Percentiles rank a stretch among this genome's conserved stretches.
phyloP scores from a whole-genome alignment of 1,140 invertebrate species.

The Drosophila leontia region DNA sequence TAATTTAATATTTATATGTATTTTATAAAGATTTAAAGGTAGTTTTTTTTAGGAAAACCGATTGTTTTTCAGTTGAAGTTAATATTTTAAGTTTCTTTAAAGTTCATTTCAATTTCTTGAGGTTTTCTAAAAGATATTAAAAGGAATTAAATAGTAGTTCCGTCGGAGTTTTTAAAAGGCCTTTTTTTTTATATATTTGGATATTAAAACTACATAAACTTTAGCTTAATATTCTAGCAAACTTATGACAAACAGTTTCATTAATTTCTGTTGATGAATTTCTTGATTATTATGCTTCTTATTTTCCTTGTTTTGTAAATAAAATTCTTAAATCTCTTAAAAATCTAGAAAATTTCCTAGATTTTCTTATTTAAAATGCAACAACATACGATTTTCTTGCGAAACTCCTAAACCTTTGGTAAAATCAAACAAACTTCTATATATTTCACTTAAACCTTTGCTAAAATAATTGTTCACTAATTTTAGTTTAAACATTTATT shows the following conservation, averaged over 20 bases:
- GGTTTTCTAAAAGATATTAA: background rate
- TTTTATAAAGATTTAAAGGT: background rate
- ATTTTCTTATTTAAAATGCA: background rate
- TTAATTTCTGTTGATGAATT: background rate
- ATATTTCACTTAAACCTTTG: background rate
- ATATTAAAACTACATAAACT: too few relatives aligned
- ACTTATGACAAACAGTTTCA: background rate
- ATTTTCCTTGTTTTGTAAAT: background rate
- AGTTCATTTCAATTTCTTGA: accelerated
- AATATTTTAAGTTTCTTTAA: too few relatives aligned
- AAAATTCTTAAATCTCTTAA: background rate
- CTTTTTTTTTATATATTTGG: too few relatives aligned
- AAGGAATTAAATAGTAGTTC: background rate
- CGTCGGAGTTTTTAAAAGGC: too few relatives aligned
- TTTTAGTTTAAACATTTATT: conserved; percentile 34
- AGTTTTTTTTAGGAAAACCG: too few relatives aligned
- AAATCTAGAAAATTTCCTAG: background rate
- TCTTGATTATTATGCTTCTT: background rate
- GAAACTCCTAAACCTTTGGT: background rate
- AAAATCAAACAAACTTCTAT: background rate
- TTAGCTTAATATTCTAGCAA: too few relatives aligned
- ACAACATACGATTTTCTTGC: too few relatives aligned
- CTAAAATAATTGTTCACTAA: background rate
- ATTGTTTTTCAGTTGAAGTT: too few relatives aligned
- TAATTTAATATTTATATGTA: background rate